These are phyloP conservation scores for Umimayanthus chanpuru DNA, from an alignment of 92 coral and sea anemone genomes.

Conservation along the genomic window DNA sequence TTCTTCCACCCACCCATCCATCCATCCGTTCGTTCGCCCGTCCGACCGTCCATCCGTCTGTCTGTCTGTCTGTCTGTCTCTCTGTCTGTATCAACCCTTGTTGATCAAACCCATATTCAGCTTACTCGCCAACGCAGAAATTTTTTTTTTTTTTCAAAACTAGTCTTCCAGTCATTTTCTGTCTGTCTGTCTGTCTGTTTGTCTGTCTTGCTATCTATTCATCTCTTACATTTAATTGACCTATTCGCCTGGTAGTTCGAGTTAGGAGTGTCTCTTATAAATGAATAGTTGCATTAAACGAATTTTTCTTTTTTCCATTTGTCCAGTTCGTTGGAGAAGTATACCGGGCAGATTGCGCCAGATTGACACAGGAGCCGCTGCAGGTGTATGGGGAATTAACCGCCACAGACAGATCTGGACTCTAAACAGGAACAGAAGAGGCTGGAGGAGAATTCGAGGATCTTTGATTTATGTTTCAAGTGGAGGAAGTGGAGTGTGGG, in stretches of 20 bases:
- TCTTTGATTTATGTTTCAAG: constrained; percentile 24
- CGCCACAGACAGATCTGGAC: constrained; percentile 8
- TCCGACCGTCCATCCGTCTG: too few relatives aligned
- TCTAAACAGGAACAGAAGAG: constrained; percentile 6
- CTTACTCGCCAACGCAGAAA: too few relatives aligned
- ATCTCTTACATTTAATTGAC: background rate
- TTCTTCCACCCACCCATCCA: too few relatives aligned
- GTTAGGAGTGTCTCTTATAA: background rate
- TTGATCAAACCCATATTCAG: too few relatives aligned
- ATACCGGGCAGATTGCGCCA: constrained; percentile 16
- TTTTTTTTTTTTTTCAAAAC: too few relatives aligned
- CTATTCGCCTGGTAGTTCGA: background rate
- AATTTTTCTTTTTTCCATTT: background rate
- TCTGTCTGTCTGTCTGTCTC: too few relatives aligned
- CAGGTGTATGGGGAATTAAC: constrained; percentile 5
- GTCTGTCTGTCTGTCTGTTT: too few relatives aligned
- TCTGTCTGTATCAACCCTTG: too few relatives aligned
- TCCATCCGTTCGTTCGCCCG: too few relatives aligned
- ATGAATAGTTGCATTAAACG: too few relatives aligned
- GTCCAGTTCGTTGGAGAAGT: constrained; percentile 4
- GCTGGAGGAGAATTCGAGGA: constrained; percentile 30
- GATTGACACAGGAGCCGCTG: background rate
- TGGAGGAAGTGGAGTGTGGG: constrained; percentile 43
- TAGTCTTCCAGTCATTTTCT: too few relatives aligned
- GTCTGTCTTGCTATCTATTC: too few relatives aligned